Evolutionary conservation across 2,797 vertebrate genomes (phyloP).

Genomic region (Sebastes wilsoni): DNA sequence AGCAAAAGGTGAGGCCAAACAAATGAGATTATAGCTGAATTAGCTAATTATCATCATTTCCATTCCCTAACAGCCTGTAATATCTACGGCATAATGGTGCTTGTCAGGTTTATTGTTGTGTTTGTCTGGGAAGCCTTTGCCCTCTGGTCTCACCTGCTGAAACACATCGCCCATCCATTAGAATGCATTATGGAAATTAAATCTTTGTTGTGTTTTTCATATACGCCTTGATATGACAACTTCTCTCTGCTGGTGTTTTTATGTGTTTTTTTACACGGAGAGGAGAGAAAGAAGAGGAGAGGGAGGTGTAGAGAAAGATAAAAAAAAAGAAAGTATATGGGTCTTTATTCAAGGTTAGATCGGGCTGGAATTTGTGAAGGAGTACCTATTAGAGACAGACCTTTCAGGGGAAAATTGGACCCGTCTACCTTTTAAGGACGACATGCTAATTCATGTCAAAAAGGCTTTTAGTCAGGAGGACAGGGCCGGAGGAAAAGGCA

Average conservation of each 20-base stretch:
- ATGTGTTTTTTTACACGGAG: not conserved
- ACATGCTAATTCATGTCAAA: conserved; percentile 94
- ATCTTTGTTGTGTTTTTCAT: conserved; percentile 70
- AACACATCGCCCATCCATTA: conserved; percentile 82
- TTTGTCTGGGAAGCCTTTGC: conserved; percentile 82
- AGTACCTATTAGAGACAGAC: conserved; percentile 93
- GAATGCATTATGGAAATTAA: conserved; percentile 85
- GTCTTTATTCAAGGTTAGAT: conserved; percentile 90
- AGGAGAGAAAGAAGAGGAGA: conserved; percentile 16
- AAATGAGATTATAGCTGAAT: conserved; percentile 86
- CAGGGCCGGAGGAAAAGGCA: conserved; percentile 59
- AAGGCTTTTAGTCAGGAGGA: conserved; percentile 78
- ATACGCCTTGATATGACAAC: conserved; percentile 64
- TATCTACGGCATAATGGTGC: conserved; percentile 81
- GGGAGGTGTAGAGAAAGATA: conserved; percentile 12
- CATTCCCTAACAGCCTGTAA: conserved; percentile 78
- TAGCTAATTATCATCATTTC: conserved; percentile 85
- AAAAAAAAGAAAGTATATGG: conserved; percentile 48
- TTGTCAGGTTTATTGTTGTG: conserved; percentile 82
- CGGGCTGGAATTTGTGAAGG: conserved; percentile 91
- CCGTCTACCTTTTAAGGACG: conserved; percentile 94
- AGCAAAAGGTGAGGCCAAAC: conserved; percentile 75
- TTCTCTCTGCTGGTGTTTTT: not conserved
- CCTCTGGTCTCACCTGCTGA: conserved; percentile 77
- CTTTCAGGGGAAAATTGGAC: conserved; percentile 95